phyloP scores from a whole-genome alignment of 1,140 invertebrate species.

The Metaphire vulgaris region DNA sequence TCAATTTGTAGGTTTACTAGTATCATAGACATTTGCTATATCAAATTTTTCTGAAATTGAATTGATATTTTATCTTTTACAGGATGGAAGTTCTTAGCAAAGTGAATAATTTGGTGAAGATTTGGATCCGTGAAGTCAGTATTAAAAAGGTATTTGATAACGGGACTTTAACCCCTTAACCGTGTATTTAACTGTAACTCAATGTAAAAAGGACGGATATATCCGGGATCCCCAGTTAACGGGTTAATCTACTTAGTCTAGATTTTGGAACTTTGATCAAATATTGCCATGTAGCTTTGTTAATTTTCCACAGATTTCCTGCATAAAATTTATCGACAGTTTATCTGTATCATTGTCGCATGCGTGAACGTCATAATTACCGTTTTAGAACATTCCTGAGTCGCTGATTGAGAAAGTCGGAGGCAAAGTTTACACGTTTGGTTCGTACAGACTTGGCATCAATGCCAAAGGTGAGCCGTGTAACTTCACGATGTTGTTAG shows the following conservation, averaged over 20 bases:
- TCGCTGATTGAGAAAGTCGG: constrained; percentile 61
- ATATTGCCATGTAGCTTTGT: neutral
- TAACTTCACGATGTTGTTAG: constrained; percentile 19
- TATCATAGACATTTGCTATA: too few relatives aligned
- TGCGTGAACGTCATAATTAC: neutral
- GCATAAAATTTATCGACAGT: neutral
- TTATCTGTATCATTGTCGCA: neutral
- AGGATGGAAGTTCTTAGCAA: constrained; percentile 63
- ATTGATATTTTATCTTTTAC: constrained; percentile 46
- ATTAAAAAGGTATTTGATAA: constrained; percentile 68
- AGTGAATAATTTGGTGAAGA: constrained; percentile 78
- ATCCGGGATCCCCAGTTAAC: too few relatives aligned
- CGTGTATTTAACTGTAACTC: too few relatives aligned
- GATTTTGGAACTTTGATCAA: constrained; percentile 6
- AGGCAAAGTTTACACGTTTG: constrained; percentile 98
- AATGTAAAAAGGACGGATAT: too few relatives aligned
- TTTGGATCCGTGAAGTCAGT: constrained; percentile 86
- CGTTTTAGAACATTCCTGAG: constrained; percentile 46
- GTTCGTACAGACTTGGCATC: constrained; percentile 85
- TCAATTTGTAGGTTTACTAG: too few relatives aligned
- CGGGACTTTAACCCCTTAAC: too few relatives aligned
- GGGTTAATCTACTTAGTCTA: too few relatives aligned
- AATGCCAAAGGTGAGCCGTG: constrained; percentile 62
- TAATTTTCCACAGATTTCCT: neutral
- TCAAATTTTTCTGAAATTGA: too few relatives aligned